These are phyloP conservation scores for Ceratosolen solmsi DNA, from an alignment of 1,140 invertebrate genomes.

Conservation along the genomic window DNA sequence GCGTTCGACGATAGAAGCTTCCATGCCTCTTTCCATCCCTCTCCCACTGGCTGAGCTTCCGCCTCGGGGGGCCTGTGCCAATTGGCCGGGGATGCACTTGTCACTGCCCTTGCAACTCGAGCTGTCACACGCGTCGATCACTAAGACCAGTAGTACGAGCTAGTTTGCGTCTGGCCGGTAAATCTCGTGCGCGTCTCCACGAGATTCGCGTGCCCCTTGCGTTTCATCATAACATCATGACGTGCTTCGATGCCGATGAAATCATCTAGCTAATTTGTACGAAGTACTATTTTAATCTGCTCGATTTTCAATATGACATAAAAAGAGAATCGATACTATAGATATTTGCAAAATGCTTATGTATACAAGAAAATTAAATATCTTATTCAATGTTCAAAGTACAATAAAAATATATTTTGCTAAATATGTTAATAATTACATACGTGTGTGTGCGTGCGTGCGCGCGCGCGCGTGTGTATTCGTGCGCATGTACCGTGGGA, in stretches of 20 bases:
- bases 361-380: no score
- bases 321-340: no score
- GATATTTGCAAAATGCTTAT: no score
- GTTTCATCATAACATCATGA: neutral
- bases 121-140: no score
- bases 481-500: no score
- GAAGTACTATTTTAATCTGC: neutral
- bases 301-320: neutral
- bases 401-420: no score
- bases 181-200: neutral
- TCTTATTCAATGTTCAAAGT: no score
- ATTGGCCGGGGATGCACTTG: neutral
- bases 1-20: no score
- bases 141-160: neutral
- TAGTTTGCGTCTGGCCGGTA: neutral
- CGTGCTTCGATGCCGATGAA: neutral
- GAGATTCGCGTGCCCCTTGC: no score
- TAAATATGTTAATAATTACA: no score
- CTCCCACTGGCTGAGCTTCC: neutral
- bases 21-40: neutral
- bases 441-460: no score
- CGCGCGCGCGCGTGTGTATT: no score
- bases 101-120: slow-evolving; percentile 30
- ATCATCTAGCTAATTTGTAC: neutral
- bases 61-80: neutral